These are phyloP conservation scores for Drosophila mauritiana DNA, from an alignment of 1,140 invertebrate genomes.

Conservation along the genomic window DNA sequence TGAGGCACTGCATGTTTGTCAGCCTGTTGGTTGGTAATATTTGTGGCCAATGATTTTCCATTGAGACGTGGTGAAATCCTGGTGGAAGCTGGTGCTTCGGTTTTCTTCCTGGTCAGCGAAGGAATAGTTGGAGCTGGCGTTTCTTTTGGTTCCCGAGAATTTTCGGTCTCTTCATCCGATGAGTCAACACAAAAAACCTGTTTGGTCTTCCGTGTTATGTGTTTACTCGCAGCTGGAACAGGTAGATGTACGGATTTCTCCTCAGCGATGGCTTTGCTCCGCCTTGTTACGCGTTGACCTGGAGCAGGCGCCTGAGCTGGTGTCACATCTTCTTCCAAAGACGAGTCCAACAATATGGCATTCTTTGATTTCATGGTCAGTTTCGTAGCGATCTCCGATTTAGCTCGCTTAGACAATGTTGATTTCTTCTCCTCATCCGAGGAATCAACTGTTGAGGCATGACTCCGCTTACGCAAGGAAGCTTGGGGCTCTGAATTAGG, in stretches of 20 bases:
- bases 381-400: background rate
- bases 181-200: constrained; percentile 22
- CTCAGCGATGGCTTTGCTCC: constrained; percentile 3
- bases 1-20: background rate
- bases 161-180: constrained; percentile 10
- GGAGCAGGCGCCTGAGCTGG: background rate
- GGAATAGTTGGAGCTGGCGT: background rate
- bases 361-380: constrained; percentile 4
- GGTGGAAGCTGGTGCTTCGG: background rate
- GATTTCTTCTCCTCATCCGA: constrained; percentile 51
- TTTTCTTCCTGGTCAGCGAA: background rate
- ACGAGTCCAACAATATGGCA: constrained; percentile 17
- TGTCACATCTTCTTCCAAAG: constrained; percentile 21
- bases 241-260: constrained; percentile 1
- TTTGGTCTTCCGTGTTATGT: background rate
- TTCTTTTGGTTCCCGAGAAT: constrained; percentile 7
- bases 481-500: background rate
- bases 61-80: constrained; percentile 26
- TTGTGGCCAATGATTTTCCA: background rate
- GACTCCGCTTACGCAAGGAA: constrained; percentile 14
- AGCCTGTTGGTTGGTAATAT: constrained; percentile 6
- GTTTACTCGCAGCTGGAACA: background rate
- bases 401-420: constrained; percentile 10
- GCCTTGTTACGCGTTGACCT: background rate
- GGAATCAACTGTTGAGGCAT: constrained; percentile 35